Conservation (phyloP, 2,888 invertebrate genomes). For the Notodonta dromedarius region DNA sequence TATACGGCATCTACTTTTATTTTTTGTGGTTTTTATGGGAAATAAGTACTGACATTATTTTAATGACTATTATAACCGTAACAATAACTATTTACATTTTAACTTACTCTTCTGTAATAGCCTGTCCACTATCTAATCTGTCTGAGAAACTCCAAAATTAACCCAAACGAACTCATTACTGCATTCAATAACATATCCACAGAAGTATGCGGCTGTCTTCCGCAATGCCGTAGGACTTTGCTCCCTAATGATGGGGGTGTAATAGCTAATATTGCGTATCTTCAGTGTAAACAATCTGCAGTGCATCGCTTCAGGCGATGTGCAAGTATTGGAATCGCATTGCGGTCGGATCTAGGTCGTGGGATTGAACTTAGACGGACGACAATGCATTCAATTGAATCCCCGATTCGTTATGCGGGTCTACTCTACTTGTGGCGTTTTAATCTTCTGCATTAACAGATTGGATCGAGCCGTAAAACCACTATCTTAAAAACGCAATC, state of each 20-base stretch:
- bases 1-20: no score
- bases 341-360: constrained; percentile 65
- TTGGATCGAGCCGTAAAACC: constrained; percentile 29
- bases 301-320: constrained; percentile 59
- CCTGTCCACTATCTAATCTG: neutral
- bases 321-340: constrained; percentile 62
- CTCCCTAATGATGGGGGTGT: constrained; percentile 37
- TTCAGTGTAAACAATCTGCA: constrained; percentile 52
- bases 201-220: constrained; percentile 17
- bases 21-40: no score
- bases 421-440: constrained; percentile 39
- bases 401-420: constrained; percentile 58
- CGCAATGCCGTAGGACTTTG: constrained; percentile 32
- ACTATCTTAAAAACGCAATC: constrained; percentile 13
- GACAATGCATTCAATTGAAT: constrained; percentile 68
- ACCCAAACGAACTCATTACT: constrained; percentile 31
- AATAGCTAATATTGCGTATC: constrained; percentile 48
- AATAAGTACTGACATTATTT: no score
- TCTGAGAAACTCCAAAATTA: constrained; percentile 9
- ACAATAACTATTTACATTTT: no score
- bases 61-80: no score
- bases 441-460: constrained; percentile 34
- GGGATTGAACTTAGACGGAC: constrained; percentile 58
- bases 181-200: constrained; percentile 47
- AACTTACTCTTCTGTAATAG: no score